A percentile compares a stretch with the other conserved stretches of the same genome.
phyloP scores from a whole-genome alignment of 2,113 vertebrate genomes.

The Oxyura jamaicensis region DNA sequence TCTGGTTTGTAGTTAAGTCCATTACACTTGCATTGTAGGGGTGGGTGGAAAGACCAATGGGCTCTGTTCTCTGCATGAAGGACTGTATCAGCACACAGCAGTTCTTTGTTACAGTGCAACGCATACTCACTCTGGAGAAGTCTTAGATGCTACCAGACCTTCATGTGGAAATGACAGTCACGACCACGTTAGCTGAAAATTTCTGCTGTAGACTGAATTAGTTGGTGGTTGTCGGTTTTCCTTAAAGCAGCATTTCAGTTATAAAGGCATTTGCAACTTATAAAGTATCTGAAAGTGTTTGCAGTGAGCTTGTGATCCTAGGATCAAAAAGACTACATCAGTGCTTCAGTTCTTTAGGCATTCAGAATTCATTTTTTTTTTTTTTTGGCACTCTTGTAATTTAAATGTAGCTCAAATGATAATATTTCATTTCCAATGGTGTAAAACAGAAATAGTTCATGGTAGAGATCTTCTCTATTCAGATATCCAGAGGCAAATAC shows the following conservation, averaged over 20 bases:
- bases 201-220: background rate
- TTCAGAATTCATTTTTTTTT: slow-evolving; percentile 28
- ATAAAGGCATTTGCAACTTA: slow-evolving; percentile 34
- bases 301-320: slow-evolving; percentile 66
- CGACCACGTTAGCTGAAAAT: background rate
- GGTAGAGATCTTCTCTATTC: background rate
- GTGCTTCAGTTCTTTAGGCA: slow-evolving; percentile 62
- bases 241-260: slow-evolving; percentile 52
- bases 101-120: background rate
- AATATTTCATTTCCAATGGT: slow-evolving; percentile 39
- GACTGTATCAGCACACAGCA: background rate
- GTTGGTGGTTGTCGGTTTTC: background rate
- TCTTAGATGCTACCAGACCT: background rate
- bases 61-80: background rate
- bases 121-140: background rate
- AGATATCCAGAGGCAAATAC: slow-evolving; percentile 10
- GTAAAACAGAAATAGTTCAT: slow-evolving; percentile 22
- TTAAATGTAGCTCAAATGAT: slow-evolving; percentile 57
- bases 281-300: slow-evolving; percentile 37
- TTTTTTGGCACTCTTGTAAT: slow-evolving; percentile 45
- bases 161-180: background rate
- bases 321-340: slow-evolving; percentile 66
- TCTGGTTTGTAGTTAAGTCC: background rate
- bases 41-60: background rate
- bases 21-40: background rate